Evolutionary conservation across 2,888 invertebrate genomes (phyloP), one percentile per base, ranked within the genome.

Genomic region (Formica aserva): DNA sequence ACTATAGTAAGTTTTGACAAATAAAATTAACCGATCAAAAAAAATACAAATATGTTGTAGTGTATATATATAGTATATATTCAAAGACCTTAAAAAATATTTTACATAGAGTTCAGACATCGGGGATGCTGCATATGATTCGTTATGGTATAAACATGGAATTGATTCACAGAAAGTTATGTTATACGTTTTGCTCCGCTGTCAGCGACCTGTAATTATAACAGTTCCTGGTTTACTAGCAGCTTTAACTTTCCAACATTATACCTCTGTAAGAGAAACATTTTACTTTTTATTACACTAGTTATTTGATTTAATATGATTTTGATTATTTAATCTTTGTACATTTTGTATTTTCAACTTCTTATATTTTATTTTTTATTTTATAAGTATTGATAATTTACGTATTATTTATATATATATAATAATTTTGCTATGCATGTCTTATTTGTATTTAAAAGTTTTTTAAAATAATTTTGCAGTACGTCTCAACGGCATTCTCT

Each of bases 191-290:
- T 77, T 89, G 2, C 4, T 78, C 9, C 87, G 87, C 0, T 77
- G 85, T 18, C 87, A 87, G 9, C 89, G 62, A 63, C 62, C 81
- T 0, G 71, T 86, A 48, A 22, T 62, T 3, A 83, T 89, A 29
- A 66, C 32, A 1, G 63, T 89, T 13, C 69, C n/a, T 1, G 88
- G 86, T 6, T n/a, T 89, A 18, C 52, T 89, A 8, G 71, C 85
- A 32, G 63, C 62, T 55, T 83, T 91, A 35, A 87, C 90, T 1
- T 74, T 92, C 13, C 60, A 88, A 29, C 89, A 91, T 72, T 92
- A 89, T 74, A 84, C 87, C 11, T 38, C 69, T 32, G 92, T 88
- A 83, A 75, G 35, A 26, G 6, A 71, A 66, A 22, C 9, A 35
- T 6, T 38, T 9, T 22, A 38, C 38, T 9, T 13, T 41, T 15